Conservation (phyloP, 2,113 vertebrate genomes). For the Tyrannus savana region DNA sequence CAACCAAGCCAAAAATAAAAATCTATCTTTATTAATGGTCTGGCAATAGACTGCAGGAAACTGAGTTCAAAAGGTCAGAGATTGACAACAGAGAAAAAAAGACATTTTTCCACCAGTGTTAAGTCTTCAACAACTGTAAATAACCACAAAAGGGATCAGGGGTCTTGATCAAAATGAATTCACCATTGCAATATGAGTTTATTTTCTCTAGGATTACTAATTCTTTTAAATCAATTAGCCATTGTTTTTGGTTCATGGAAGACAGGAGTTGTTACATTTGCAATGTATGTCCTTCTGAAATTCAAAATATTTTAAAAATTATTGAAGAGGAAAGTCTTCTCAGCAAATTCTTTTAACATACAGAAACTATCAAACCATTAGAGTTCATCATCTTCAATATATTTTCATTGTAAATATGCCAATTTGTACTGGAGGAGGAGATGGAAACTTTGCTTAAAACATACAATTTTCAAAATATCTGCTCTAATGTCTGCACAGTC, state of each 20-base stretch:
- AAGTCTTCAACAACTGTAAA: conserved; percentile 8
- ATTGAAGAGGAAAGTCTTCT: background rate
- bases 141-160: background rate
- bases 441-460: conserved; percentile 7
- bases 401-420: conserved; percentile 7
- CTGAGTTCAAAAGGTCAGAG: background rate
- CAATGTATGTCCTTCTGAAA: background rate
- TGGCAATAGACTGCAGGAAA: background rate
- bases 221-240: background rate
- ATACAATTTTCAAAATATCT: background rate
- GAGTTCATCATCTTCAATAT: background rate
- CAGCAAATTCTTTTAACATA: background rate
- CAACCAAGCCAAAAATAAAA: background rate
- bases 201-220: background rate
- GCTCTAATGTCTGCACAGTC: background rate
- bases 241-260: background rate
- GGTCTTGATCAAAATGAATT: background rate
- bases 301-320: background rate
- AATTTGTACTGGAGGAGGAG: background rate
- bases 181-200: background rate
- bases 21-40: background rate
- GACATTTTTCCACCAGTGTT: background rate
- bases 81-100: background rate
- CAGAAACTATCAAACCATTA: background rate
- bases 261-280: background rate